phyloP scores from a whole-genome alignment of 2,797 vertebrate genomes.

The Remorina albescens region DNA sequence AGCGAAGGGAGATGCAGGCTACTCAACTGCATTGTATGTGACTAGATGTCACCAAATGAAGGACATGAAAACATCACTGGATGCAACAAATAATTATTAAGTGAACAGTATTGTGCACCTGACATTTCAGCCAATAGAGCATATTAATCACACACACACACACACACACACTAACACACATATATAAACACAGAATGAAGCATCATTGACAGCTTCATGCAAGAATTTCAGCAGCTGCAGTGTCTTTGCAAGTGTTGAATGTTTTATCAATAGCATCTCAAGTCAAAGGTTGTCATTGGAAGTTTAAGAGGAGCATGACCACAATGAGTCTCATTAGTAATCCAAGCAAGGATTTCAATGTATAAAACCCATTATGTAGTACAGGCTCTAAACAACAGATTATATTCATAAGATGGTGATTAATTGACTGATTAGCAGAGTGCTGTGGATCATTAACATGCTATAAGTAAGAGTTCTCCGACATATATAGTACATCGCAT shows the following conservation, averaged over 20 bases:
- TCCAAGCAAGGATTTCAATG: conserved; percentile 73
- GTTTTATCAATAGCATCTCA: conserved; percentile 26
- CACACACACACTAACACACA: too few relatives aligned
- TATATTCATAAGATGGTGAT: conserved; percentile 81
- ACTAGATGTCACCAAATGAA: too few relatives aligned
- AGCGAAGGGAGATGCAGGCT: too few relatives aligned
- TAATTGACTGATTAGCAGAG: conserved; percentile 84
- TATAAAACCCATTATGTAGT: conserved; percentile 80
- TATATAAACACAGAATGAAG: background rate
- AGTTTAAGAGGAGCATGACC: conserved; percentile 27
- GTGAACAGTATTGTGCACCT: too few relatives aligned
- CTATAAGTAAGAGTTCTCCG: conserved; percentile 68
- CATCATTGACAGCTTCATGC: conserved; percentile 4
- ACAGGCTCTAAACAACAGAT: conserved; percentile 78
- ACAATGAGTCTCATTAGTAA: conserved; percentile 67
- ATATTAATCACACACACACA: too few relatives aligned
- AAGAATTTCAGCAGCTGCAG: background rate
- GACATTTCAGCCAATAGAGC: too few relatives aligned
- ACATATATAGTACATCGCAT: conserved; percentile 68
- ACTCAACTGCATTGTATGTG: too few relatives aligned
- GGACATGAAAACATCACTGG: too few relatives aligned
- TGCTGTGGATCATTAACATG: conserved; percentile 77
- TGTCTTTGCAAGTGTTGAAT: conserved; percentile 3
- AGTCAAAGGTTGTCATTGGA: conserved; percentile 36
- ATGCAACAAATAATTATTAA: too few relatives aligned